Conservation (phyloP, 2,888 invertebrate genomes). For the Drosophila stalkeri region DNA sequence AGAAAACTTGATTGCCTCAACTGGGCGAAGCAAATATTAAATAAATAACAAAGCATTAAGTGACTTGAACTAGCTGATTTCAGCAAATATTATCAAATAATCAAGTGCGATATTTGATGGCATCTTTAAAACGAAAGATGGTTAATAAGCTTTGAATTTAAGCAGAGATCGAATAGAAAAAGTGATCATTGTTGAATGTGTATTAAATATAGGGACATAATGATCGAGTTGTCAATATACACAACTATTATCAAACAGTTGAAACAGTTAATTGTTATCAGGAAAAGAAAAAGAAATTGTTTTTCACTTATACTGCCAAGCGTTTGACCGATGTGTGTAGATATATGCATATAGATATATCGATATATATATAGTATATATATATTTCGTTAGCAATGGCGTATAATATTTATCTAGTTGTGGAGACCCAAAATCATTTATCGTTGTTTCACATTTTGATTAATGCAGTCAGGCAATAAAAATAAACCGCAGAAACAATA, state of each 20-base stretch:
- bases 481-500: conserved; percentile 13
- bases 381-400: neutral
- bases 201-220: neutral
- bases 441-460: conserved; percentile 37
- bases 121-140: neutral
- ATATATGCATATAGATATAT: conserved; percentile 1
- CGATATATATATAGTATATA: neutral
- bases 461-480: conserved; percentile 37
- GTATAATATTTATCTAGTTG: conserved; percentile 26
- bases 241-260: conserved; percentile 18
- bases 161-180: neutral
- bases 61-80: neutral
- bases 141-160: neutral
- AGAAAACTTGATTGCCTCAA: neutral
- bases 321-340: conserved; percentile 19
- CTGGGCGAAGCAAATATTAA: neutral
- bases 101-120: no score
- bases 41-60: neutral
- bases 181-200: neutral
- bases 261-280: conserved; percentile 35
- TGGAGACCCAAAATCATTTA: conserved; percentile 20
- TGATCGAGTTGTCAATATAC: neutral
- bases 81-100: neutral
- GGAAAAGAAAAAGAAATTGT: conserved; percentile 40
- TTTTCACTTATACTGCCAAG: conserved; percentile 66